Percentiles rank a stretch among this genome's conserved stretches.
Conservation (phyloP, 2,113 vertebrate species). For the Cisticola juncidis region DNA sequence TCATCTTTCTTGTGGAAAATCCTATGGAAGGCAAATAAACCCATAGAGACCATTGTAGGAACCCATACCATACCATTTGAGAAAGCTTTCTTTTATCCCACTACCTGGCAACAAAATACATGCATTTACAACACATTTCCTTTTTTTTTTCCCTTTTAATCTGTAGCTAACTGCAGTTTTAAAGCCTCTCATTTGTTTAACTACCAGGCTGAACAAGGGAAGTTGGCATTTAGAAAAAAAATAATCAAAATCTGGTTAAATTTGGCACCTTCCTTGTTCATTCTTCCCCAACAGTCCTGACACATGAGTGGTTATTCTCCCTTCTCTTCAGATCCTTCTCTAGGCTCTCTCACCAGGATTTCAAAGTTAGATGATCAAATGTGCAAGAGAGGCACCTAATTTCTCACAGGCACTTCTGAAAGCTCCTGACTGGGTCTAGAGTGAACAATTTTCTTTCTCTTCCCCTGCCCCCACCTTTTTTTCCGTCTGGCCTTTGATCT, state of each 20-base stretch:
- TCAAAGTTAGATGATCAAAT: slow-evolving; percentile 53
- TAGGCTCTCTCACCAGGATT: slow-evolving; percentile 34
- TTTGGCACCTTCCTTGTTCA: not conserved
- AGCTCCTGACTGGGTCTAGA: slow-evolving; percentile 8
- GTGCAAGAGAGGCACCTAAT: slow-evolving; percentile 37
- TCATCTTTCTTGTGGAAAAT: not conserved
- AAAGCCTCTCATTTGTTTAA: not conserved
- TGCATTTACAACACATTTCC: not conserved
- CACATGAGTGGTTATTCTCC: not conserved
- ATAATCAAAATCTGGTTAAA: not conserved
- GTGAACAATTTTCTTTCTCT: slow-evolving; percentile 41
- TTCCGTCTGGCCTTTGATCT: slow-evolving; percentile 52
- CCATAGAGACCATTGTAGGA: not conserved
- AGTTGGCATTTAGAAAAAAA: not conserved
- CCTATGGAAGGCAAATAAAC: not conserved
- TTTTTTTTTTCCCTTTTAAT: not conserved
- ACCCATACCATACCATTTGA: not conserved
- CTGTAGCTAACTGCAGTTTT: not conserved
- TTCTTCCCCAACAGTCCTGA: not conserved
- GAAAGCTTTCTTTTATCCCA: not conserved
- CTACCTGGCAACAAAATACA: not conserved
- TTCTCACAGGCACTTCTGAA: slow-evolving; percentile 55
- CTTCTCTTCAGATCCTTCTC: not conserved
- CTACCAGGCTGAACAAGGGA: not conserved
- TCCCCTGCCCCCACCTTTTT: not conserved